Evolutionary conservation across 2,888 invertebrate species (phyloP).

Genomic region (Nebria salina): DNA sequence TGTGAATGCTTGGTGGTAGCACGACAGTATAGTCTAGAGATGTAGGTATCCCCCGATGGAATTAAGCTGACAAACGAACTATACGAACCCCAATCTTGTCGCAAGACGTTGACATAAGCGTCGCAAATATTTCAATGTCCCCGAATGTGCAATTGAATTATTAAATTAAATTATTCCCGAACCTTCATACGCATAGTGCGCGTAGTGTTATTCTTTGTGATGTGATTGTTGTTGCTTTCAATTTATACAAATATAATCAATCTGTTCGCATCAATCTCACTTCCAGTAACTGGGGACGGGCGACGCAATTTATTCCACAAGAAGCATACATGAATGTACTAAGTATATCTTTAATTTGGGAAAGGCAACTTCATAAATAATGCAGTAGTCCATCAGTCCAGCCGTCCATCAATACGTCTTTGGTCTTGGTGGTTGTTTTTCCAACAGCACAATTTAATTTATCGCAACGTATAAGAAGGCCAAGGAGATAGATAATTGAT

Average conservation of each 20-base stretch:
- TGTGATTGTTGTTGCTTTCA: background rate
- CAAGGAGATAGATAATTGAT: background rate
- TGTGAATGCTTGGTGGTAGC: slow-evolving; percentile 15
- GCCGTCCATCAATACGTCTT: background rate
- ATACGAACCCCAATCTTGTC: slow-evolving; percentile 24
- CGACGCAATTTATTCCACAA: background rate
- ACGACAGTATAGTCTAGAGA: slow-evolving; percentile 3
- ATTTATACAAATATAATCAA: slow-evolving; percentile 13
- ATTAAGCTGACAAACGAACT: slow-evolving; percentile 27
- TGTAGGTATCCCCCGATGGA: slow-evolving; percentile 31
- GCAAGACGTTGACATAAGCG: slow-evolving; percentile 41
- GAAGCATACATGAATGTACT: slow-evolving; percentile 14
- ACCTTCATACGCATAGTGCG: slow-evolving; percentile 27
- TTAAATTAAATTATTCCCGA: slow-evolving; percentile 40
- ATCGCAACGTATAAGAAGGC: background rate
- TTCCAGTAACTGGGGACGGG: background rate
- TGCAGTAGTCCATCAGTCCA: slow-evolving; percentile 14
- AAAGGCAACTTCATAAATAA: slow-evolving; percentile 37
- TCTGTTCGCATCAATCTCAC: slow-evolving; percentile 21
- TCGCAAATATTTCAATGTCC: slow-evolving; percentile 44
- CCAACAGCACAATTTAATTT: background rate
- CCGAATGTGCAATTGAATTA: slow-evolving; percentile 44
- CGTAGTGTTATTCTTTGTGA: background rate
- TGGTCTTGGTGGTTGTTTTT: background rate
- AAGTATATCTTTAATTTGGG: slow-evolving; percentile 31